phyloP scores from a whole-genome alignment of 2,113 vertebrate species.

The Corapipo altera region DNA sequence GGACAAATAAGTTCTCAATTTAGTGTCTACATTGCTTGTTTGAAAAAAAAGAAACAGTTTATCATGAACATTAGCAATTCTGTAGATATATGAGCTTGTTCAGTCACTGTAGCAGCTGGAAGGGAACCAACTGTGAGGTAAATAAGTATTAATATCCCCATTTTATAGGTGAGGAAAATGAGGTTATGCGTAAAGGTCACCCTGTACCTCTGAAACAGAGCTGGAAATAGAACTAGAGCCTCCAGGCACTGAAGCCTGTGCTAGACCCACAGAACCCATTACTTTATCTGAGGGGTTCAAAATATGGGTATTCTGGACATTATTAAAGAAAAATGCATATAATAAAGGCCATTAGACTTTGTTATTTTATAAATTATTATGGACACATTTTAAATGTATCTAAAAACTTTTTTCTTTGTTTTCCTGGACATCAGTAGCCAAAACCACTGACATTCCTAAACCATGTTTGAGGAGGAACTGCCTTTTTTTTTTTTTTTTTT shows the following conservation, averaged over 20 bases:
- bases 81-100: conserved; percentile 22
- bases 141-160: conserved; percentile 63
- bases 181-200: conserved; percentile 54
- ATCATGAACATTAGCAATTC: conserved; percentile 12
- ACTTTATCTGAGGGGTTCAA: background rate
- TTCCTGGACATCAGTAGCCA: background rate
- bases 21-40: background rate
- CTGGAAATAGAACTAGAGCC: conserved; percentile 56
- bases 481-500: too few relatives aligned
- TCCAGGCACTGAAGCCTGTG: conserved; percentile 37
- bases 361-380: background rate
- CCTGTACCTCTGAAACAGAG: conserved; percentile 41
- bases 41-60: background rate
- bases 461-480: background rate
- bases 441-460: background rate
- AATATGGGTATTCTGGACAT: background rate
- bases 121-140: conserved; percentile 61
- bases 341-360: background rate
- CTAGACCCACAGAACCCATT: background rate
- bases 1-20: background rate
- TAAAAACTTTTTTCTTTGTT: background rate
- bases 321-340: background rate
- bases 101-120: conserved; percentile 54
- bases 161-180: conserved; percentile 66
- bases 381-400: background rate